phyloP scores from a whole-genome alignment of 1,140 invertebrate species.

The Philopotamus ludificatus region DNA sequence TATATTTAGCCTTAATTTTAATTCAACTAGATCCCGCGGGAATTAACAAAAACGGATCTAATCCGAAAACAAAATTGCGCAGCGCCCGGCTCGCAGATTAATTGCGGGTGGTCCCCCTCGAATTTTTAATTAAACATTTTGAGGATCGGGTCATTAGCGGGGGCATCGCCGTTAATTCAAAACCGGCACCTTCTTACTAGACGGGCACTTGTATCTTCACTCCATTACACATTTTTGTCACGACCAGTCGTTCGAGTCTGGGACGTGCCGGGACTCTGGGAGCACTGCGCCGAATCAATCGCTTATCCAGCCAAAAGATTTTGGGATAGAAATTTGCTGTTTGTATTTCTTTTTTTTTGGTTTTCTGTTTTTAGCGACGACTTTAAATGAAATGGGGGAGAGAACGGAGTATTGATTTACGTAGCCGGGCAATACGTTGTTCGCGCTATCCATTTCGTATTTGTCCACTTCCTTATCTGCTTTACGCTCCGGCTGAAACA shows the following conservation, averaged over 20 bases:
- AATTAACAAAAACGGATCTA: no score
- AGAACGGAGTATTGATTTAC: slow-evolving; percentile 20
- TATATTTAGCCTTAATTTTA: no score
- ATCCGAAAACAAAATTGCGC: no score
- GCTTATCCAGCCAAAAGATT: slow-evolving; percentile 36
- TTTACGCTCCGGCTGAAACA: slow-evolving; percentile 19
- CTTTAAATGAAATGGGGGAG: slow-evolving; percentile 18
- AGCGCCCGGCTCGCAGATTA: no score
- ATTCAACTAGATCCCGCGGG: no score
- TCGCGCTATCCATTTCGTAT: slow-evolving; percentile 1
- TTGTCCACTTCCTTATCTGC: slow-evolving; percentile 20
- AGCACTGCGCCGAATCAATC: slow-evolving; percentile 34
- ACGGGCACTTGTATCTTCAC: slow-evolving; percentile 26
- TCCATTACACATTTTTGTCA: slow-evolving; percentile 29
- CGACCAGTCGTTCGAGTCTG: slow-evolving; percentile 38
- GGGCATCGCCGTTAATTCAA: slow-evolving; percentile 5
- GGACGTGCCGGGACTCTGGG: slow-evolving; percentile 31
- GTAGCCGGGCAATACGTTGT: background rate
- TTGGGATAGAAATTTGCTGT: slow-evolving; percentile 38
- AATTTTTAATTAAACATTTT: background rate
- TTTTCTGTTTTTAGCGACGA: slow-evolving; percentile 8
- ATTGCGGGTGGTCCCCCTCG: no score
- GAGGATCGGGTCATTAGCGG: background rate
- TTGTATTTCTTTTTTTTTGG: slow-evolving; percentile 33
- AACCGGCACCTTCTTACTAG: background rate